Evolutionary conservation across 2,797 vertebrate species (phyloP).

Genomic region (Coendou prehensilis): DNA sequence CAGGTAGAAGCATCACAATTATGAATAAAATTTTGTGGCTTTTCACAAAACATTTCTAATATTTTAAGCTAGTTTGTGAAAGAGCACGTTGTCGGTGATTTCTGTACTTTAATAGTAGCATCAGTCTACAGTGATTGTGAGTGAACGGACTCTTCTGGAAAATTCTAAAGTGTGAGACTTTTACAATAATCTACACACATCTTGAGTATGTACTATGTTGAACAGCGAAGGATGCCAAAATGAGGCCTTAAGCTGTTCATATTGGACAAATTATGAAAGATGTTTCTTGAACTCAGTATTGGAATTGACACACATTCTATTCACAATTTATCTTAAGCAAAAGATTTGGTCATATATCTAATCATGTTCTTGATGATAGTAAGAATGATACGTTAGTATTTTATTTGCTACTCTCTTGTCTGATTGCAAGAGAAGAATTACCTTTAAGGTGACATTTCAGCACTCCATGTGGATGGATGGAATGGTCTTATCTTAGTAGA

Average conservation of each 20-base stretch:
- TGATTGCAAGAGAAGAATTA: background rate
- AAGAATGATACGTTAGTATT: background rate
- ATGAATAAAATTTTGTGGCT: background rate
- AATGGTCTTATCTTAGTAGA: background rate
- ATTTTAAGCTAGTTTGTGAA: background rate
- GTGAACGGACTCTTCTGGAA: background rate
- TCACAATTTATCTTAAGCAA: background rate
- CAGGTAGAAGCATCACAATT: background rate
- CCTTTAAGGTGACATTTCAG: background rate
- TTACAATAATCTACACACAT: background rate
- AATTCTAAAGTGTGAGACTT: background rate
- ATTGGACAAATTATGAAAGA: background rate
- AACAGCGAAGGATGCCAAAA: background rate
- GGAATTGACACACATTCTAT: background rate
- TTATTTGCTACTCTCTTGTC: constrained; percentile 27
- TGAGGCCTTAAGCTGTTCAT: background rate
- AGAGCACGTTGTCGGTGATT: background rate
- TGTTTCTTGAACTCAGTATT: background rate
- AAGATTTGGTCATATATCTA: background rate
- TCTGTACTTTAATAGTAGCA: background rate
- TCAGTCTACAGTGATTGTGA: background rate
- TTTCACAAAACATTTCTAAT: background rate
- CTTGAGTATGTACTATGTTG: background rate
- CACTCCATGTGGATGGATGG: background rate
- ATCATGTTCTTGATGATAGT: background rate